Evolutionary conservation across 2,888 invertebrate species (phyloP).

Genomic region (Vanessa cardui): DNA sequence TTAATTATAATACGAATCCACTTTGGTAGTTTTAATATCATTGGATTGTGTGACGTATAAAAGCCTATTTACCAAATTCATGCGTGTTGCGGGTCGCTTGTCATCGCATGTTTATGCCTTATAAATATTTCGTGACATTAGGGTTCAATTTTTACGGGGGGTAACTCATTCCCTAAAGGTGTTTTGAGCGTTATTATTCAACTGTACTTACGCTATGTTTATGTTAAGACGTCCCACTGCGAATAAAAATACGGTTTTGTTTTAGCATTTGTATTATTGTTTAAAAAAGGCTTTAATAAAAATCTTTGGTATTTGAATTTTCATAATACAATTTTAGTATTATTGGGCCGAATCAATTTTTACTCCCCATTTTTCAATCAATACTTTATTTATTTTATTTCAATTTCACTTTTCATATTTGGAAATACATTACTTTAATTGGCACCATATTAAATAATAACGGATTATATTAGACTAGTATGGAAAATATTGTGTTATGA

Average conservation of each 20-base stretch:
- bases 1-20: too few relatives aligned
- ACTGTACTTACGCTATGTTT: conserved; percentile 20
- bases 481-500: neutral
- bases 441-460: too few relatives aligned
- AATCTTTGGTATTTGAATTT: too few relatives aligned
- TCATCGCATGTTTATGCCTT: conserved; percentile 64
- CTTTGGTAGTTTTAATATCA: conserved; percentile 8
- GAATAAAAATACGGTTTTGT: conserved; percentile 13
- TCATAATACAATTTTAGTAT: too few relatives aligned
- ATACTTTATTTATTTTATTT: too few relatives aligned
- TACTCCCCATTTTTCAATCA: too few relatives aligned
- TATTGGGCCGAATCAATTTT: too few relatives aligned
- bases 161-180: conserved; percentile 51
- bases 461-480: too few relatives aligned
- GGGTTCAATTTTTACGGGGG: conserved; percentile 52
- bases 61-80: conserved; percentile 1
- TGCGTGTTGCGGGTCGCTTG: conserved; percentile 15
- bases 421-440: too few relatives aligned
- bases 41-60: neutral
- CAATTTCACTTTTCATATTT: too few relatives aligned
- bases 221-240: conserved; percentile 22
- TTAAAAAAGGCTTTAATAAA: too few relatives aligned
- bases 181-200: conserved; percentile 52
- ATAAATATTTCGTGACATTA: conserved; percentile 63
- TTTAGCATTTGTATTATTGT: neutral